Evolutionary conservation across 2,888 invertebrate genomes (phyloP).

Genomic region (Serripes groenlandicus): DNA sequence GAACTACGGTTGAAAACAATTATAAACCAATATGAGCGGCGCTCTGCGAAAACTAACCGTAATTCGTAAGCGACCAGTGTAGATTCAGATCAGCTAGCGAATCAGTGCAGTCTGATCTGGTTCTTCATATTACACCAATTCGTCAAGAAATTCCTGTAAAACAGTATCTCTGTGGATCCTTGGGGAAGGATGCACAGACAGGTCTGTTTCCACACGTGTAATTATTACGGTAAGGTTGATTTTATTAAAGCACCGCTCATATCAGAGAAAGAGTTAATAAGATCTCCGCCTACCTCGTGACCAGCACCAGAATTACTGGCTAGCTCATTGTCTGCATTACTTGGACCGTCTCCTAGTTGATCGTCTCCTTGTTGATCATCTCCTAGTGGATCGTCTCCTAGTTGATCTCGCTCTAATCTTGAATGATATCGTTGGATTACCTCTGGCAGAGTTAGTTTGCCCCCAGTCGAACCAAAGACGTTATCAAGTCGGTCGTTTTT

Average conservation of each 20-base stretch:
- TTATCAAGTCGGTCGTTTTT: conserved; percentile 86
- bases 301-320: not conserved
- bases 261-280: not conserved
- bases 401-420: not conserved
- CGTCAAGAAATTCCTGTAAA: not conserved
- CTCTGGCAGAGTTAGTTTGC: conserved; percentile 80
- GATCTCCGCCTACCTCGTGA: not conserved
- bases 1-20: not conserved
- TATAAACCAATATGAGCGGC: not conserved
- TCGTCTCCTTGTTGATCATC: not conserved
- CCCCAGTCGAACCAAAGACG: conserved; percentile 86
- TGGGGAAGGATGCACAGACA: too few species aligned
- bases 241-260: not conserved
- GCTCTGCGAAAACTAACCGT: too few species aligned
- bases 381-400: conserved; percentile 17
- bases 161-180: not conserved
- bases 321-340: not conserved
- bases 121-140: not conserved
- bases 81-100: not conserved
- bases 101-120: not conserved
- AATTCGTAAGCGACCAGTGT: too few species aligned
- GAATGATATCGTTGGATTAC: conserved; percentile 77
- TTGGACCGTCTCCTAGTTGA: not conserved
- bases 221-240: too few species aligned
- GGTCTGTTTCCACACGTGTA: too few species aligned